Conservation (phyloP, 1,140 invertebrate species). For the Heliconius himera region DNA sequence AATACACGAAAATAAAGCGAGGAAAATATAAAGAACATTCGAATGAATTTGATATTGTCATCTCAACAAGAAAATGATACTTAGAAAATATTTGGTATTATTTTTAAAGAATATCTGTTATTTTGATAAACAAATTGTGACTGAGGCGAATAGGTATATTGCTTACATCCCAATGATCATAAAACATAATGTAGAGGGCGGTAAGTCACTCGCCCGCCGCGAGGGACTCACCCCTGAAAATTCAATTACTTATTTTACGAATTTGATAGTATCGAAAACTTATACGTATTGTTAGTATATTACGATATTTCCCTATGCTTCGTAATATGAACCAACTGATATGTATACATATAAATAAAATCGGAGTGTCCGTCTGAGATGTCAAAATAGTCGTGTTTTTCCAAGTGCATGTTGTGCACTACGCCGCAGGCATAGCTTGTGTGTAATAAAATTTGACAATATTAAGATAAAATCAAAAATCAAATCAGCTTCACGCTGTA, state of each 20-base stretch:
- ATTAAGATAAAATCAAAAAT: no score
- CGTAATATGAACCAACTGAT: neutral
- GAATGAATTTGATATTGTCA: neutral
- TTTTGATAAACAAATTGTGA: neutral
- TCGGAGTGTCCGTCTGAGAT: no score
- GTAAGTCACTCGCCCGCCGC: conserved; percentile 16
- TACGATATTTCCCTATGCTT: neutral
- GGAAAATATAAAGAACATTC: neutral
- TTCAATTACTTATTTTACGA: conserved; percentile 25
- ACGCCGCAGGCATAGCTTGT: no score
- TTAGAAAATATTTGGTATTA: neutral
- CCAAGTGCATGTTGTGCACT: no score
- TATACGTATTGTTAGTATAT: neutral
- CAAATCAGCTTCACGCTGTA: no score
- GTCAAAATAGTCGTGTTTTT: no score
- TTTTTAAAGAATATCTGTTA: neutral
- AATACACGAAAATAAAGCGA: neutral
- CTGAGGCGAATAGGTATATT: neutral
- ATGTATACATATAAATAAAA: neutral
- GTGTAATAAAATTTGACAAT: no score
- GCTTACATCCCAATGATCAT: conserved; percentile 15
- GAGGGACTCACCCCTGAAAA: conserved; percentile 19
- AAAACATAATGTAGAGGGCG: conserved; percentile 19
- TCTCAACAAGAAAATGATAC: neutral
- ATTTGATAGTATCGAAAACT: conserved; percentile 6